Conservation (phyloP, 2,888 invertebrate species). For the Poecilobothrus nobilitatus region DNA sequence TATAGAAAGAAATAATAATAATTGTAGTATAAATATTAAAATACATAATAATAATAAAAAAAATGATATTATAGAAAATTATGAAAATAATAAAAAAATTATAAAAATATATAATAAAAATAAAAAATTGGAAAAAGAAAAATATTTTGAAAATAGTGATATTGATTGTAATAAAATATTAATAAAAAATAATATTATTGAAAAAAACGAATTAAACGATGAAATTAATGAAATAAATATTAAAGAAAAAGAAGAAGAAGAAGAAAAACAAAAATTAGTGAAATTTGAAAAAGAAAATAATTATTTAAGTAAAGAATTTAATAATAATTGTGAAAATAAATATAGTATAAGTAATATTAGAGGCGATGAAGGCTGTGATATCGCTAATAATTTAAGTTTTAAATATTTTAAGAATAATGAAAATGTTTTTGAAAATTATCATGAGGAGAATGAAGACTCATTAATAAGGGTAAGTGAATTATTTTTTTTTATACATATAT, state of each 20-base stretch:
- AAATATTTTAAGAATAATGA: not conserved
- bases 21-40: slow-evolving; percentile 16
- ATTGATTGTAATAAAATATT: too few relatives aligned
- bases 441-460: not conserved
- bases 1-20: slow-evolving; percentile 10
- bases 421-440: not conserved
- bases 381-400: not conserved
- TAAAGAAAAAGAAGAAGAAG: too few relatives aligned
- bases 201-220: too few relatives aligned
- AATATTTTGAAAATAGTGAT: too few relatives aligned
- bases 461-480: not conserved
- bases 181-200: too few relatives aligned
- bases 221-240: too few relatives aligned
- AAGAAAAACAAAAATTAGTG: slow-evolving; percentile 17
- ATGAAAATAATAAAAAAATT: not conserved
- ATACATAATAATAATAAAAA: slow-evolving; percentile 38
- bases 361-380: slow-evolving; percentile 6
- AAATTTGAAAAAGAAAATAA: slow-evolving; percentile 21
- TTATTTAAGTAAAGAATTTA: slow-evolving; percentile 20
- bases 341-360: not conserved
- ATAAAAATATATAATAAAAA: too few relatives aligned
- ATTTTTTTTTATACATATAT: too few relatives aligned
- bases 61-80: slow-evolving; percentile 12
- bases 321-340: not conserved
- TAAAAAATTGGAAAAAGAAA: too few relatives aligned